Percentiles rank a stretch among this genome's conserved stretches.
Evolutionary conservation across 2,888 invertebrate species (phyloP).

Genomic region (Pocota personata): DNA sequence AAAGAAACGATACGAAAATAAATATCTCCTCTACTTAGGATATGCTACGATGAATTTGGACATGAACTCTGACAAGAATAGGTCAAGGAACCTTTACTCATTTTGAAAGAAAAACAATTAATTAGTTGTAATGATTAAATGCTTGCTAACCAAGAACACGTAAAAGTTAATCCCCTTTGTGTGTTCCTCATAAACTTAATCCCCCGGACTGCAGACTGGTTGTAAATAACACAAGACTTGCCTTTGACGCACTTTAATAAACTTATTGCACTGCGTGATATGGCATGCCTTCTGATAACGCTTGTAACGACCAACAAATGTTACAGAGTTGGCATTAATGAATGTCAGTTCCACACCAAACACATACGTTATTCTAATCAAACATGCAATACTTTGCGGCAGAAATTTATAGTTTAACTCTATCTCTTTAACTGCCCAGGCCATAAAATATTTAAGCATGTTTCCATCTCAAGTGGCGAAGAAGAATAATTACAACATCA

Average conservation of each 20-base stretch:
- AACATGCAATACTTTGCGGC: neutral
- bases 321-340: neutral
- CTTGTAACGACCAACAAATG: neutral
- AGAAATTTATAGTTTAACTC: neutral
- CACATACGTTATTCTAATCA: neutral
- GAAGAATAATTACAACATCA: neutral
- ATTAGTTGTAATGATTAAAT: too few species aligned
- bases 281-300: neutral
- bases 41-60: too few species aligned
- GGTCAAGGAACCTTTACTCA: too few species aligned
- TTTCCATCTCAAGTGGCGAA: neutral
- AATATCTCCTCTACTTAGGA: too few species aligned
- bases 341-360: neutral
- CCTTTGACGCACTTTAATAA: neutral
- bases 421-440: neutral
- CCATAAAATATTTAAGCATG: slow-evolving; percentile 10
- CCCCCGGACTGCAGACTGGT: neutral
- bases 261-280: neutral
- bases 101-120: too few species aligned
- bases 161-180: neutral
- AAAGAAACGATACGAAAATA: too few species aligned
- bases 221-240: neutral
- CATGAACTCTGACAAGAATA: too few species aligned
- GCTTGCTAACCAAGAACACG: neutral
- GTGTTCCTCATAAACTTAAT: neutral